phyloP scores from a whole-genome alignment of 1,140 invertebrate genomes.

The Cecropterus lyciades region DNA sequence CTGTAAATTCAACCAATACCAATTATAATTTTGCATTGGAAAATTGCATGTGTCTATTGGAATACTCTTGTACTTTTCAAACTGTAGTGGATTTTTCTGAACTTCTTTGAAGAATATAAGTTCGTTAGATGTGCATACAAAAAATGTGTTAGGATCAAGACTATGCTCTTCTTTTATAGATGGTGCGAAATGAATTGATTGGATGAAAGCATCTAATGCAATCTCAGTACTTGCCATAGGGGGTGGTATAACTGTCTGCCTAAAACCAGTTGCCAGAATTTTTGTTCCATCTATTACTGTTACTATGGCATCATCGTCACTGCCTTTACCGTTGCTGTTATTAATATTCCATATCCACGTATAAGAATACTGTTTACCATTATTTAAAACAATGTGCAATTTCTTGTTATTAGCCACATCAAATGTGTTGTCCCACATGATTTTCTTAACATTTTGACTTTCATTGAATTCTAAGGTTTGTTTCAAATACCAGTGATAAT shows the following conservation, averaged over 20 bases:
- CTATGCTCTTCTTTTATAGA: conserved; percentile 38
- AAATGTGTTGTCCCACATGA: conserved; percentile 88
- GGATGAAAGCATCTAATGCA: conserved; percentile 83
- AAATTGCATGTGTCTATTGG: conserved; percentile 50
- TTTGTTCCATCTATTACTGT: conserved; percentile 92
- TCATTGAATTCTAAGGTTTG: conserved; percentile 86
- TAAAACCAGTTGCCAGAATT: conserved; percentile 90
- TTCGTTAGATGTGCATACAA: conserved; percentile 60
- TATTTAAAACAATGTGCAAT: conserved; percentile 85
- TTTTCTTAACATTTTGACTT: conserved; percentile 76
- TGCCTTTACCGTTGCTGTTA: conserved; percentile 81
- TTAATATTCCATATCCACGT: conserved; percentile 87
- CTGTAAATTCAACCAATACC: conserved; percentile 62
- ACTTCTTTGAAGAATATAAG: conserved; percentile 63
- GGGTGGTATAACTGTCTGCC: conserved; percentile 90
- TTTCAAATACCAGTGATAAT: conserved; percentile 97
- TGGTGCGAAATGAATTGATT: conserved; percentile 86
- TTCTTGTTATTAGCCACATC: conserved; percentile 82
- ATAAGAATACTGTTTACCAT: conserved; percentile 85
- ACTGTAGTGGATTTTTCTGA: conserved; percentile 63
- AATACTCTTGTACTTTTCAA: conserved; percentile 51
- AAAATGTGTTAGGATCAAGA: conserved; percentile 75
- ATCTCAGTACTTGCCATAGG: conserved; percentile 90
- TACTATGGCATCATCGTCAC: conserved; percentile 86
- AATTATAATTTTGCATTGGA: conserved; percentile 71